Percentiles rank a stretch among this genome's conserved stretches.
Conservation (phyloP, 2,113 vertebrate species). For the Australoheros scitulus region DNA sequence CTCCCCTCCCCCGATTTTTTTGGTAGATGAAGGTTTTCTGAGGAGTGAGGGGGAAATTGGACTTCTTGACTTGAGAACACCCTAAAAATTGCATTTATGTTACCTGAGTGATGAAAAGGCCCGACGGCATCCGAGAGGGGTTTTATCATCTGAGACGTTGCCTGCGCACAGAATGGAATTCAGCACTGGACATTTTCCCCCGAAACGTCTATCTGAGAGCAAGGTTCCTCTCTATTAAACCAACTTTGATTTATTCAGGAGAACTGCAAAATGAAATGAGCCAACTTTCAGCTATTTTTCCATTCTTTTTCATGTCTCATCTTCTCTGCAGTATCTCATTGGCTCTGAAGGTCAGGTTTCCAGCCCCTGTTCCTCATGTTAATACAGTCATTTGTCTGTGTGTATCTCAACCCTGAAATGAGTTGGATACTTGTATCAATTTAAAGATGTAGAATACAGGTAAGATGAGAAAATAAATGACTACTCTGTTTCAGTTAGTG, state of each 20-base stretch:
- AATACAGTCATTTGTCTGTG: neutral
- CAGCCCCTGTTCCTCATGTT: neutral
- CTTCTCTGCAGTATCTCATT: slow-evolving; percentile 22
- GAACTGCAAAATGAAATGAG: slow-evolving; percentile 42
- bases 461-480: neutral
- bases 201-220: slow-evolving; percentile 40
- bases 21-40: slow-evolving; percentile 41
- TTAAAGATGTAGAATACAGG: neutral
- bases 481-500: slow-evolving; percentile 1
- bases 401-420: slow-evolving; percentile 4
- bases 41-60: slow-evolving; percentile 39
- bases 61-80: slow-evolving; percentile 57
- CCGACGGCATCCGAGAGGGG: slow-evolving; percentile 23
- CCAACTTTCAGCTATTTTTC: slow-evolving; percentile 31
- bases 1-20: slow-evolving; percentile 9
- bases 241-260: slow-evolving; percentile 53
- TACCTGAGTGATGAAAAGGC: slow-evolving; percentile 59
- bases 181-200: slow-evolving; percentile 23
- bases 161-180: slow-evolving; percentile 48
- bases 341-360: neutral
- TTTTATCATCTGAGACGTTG: slow-evolving; percentile 52
- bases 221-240: slow-evolving; percentile 60
- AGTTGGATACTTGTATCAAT: neutral
- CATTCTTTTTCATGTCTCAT: slow-evolving; percentile 29
- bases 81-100: slow-evolving; percentile 62